A percentile compares a stretch with the other conserved stretches of the same genome.
These are phyloP conservation scores for Parapristionchus giblindavisi DNA, from an alignment of 2,888 invertebrate species.

Conservation along the genomic window DNA sequence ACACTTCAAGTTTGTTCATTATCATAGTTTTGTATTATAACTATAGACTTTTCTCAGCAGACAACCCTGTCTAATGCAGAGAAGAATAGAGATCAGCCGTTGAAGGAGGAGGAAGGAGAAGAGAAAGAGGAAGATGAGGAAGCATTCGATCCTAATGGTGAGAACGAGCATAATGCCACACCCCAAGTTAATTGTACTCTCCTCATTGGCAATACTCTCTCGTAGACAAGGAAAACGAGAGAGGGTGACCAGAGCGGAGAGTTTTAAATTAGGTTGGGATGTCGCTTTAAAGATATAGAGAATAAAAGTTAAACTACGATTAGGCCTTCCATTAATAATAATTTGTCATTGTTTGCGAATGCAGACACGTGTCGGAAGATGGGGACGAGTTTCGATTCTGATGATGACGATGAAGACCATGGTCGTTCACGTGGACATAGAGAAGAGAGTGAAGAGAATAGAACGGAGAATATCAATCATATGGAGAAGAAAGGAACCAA, in stretches of 20 bases:
- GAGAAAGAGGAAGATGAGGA: constrained; percentile 31
- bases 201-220: no score
- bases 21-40: no score
- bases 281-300: no score
- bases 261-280: no score
- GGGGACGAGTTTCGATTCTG: constrained; percentile 16
- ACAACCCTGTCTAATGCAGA: not conserved
- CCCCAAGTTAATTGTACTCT: no score
- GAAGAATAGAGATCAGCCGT: not conserved
- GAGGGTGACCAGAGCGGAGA: no score
- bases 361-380: constrained; percentile 32
- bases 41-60: not conserved
- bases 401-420: constrained; percentile 23
- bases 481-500: not conserved
- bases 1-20: no score
- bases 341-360: no score
- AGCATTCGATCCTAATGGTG: constrained; percentile 12
- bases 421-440: constrained; percentile 5
- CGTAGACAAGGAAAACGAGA: no score
- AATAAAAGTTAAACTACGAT: no score
- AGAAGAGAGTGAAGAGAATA: constrained; percentile 15
- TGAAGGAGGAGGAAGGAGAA: not conserved
- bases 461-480: not conserved
- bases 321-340: no score
- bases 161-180: no score